Percentiles rank a stretch among this genome's conserved stretches.
These are phyloP conservation scores for Ormyrus thymus DNA, from an alignment of 2,888 invertebrate genomes.

Conservation along the genomic window DNA sequence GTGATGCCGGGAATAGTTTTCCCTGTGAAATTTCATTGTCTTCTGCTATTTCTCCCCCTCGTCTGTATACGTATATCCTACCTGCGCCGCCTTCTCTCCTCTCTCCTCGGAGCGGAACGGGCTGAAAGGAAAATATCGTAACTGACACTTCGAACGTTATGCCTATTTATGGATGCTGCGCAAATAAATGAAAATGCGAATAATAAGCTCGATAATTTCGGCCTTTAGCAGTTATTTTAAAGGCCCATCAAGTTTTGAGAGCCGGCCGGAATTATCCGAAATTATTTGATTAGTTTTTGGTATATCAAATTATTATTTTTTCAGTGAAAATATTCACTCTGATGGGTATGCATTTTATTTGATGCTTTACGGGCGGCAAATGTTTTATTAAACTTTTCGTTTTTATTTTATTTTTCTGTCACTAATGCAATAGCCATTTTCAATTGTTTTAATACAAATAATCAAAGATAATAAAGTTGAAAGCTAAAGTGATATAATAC, in stretches of 20 bases:
- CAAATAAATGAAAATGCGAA: constrained; percentile 28
- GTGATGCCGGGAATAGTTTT: constrained; percentile 59
- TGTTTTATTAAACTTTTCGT: no score
- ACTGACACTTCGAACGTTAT: constrained; percentile 24
- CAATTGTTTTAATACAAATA: no score
- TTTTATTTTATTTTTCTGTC: no score
- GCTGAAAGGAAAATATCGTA: constrained; percentile 26
- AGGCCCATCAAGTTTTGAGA: no score
- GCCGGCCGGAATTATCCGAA: no score
- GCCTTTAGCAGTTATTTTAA: neutral
- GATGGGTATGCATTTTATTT: constrained; percentile 10
- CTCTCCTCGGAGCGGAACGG: neutral
- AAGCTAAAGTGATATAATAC: no score
- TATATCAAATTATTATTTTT: neutral
- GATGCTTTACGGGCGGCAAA: no score
- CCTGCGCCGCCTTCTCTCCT: no score
- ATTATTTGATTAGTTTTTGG: no score
- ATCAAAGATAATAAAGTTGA: no score
- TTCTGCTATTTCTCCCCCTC: constrained; percentile 49
- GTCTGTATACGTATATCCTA: neutral
- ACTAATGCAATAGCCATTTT: no score
- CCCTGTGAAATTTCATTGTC: constrained; percentile 56
- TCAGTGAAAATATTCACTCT: neutral
- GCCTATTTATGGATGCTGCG: neutral
- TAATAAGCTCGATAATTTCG: neutral